Evolutionary conservation across 2,797 vertebrate species (phyloP), one percentile per base, ranked within the genome.

Genomic region (Sebastes reedi): DNA sequence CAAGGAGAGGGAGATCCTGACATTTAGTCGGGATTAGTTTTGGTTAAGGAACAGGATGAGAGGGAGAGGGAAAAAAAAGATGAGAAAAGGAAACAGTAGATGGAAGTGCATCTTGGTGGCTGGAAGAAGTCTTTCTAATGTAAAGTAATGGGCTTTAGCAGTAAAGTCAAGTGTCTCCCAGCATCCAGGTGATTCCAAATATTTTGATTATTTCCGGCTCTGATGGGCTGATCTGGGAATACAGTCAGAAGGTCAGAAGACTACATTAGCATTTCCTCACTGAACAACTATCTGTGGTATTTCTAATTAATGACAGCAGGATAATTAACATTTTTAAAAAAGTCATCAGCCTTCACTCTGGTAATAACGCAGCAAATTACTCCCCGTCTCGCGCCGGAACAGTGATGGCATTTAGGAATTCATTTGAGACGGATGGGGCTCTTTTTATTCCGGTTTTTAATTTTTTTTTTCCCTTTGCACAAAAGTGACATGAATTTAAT

Each of bases 11-110:
- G 88, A 89, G 89, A 92, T 91, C 90, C 90, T 84, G 75, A 92
- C 94, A 94, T 93, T 89, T 94, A 92, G 93, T 93, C 60, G 8
- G 94, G 95, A 95, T 95, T 95, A 94, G 93, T 91, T 93, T 93
- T 89, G 91, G 88, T 87, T 78, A 87, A 86, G 68, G 79, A 73
- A 84, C 85, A 88, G 79, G 85, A 85, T 86, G 86, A 92, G 88
- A 88, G 29, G 50, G 42, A 75, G 77, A 79, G 61, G 42, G 0
- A 2, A 42, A 60, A 50, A 81, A 67, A 77, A 77, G 24, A 66
- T 1, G 16, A 82, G 36, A 67, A 60, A 50, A 29, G 13, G 60
- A 72, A 70, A 64, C 68, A 77, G 83, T 70, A 67, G 72, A 69
- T 71, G 61, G 85, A 87, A 77, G 59, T 34, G 76, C 14, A 46